Conservation (phyloP, 2,888 invertebrate genomes). For the Gasteruption jaculator region DNA sequence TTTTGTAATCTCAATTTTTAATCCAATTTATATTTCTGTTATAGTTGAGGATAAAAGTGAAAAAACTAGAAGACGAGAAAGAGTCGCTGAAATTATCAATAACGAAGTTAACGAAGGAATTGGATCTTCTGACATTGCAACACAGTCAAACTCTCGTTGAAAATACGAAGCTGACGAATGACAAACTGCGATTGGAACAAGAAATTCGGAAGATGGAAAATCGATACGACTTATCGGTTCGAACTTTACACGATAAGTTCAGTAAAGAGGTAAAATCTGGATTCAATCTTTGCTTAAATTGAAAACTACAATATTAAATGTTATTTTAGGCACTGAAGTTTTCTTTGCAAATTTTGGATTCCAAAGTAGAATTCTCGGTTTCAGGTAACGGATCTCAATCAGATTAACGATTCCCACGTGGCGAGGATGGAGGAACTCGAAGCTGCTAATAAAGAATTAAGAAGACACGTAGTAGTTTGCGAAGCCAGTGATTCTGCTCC, state of each 20-base stretch:
- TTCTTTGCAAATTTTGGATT: slow-evolving; percentile 1
- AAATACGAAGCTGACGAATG: slow-evolving; percentile 68
- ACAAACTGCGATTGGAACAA: slow-evolving; percentile 64
- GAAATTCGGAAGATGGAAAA: slow-evolving; percentile 56
- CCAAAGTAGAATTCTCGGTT: slow-evolving; percentile 7
- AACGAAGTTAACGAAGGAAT: slow-evolving; percentile 60
- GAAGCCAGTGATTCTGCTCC: slow-evolving; percentile 48
- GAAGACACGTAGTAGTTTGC: slow-evolving; percentile 43
- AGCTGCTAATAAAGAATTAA: slow-evolving; percentile 46
- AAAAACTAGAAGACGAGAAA: slow-evolving; percentile 44
- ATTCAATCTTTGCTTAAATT: no score
- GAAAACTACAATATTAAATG: slow-evolving; percentile 5
- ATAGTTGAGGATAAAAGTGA: slow-evolving; percentile 33
- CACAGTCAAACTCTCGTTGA: slow-evolving; percentile 72
- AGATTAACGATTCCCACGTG: slow-evolving; percentile 53
- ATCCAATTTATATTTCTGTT: slow-evolving; percentile 14
- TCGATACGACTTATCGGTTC: slow-evolving; percentile 36
- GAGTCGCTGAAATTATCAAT: slow-evolving; percentile 53
- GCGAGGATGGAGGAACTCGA: slow-evolving; percentile 51
- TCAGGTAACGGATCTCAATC: slow-evolving; percentile 51
- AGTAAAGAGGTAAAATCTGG: slow-evolving; percentile 40
- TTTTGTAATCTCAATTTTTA: no score
- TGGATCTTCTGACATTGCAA: slow-evolving; percentile 69
- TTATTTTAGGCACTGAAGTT: slow-evolving; percentile 3
- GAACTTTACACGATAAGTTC: slow-evolving; percentile 43